Base-by-base conservation (phyloP, 2,797 vertebrate genomes). In the Jordanella pulchra region DNA sequence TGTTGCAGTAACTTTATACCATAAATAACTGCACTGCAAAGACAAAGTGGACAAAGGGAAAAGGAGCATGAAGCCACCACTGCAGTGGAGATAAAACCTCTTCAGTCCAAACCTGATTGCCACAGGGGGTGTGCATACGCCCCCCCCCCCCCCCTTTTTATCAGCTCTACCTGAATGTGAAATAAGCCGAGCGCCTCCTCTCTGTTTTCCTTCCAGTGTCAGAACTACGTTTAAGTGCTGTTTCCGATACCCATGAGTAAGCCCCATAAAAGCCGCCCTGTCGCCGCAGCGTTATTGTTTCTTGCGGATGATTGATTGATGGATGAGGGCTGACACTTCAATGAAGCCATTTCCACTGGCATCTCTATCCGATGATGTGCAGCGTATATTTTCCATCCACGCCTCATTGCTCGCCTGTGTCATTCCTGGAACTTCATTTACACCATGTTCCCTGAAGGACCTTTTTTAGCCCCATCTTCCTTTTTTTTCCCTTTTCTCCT, bases 301-400 rank as follows among this genome's bases (percentile, higher is more conserved):
- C 97, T 98, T 94, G 95, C 96, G 96, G 97, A 96, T 99, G 98
- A 99, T 99, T 99, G 98, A 99, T 99, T 98, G 98, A 99, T 97
- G 96, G 97, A 98, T 98, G 97, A 96, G 95, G 94, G 94, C 96
- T 97, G 98, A 97, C 97, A 98, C 96, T 95, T 97, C 97, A 98
- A 97, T 99, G 97, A 99, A 99, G 97, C 97, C 96, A 97, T 99
- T 99, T 97, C 96, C 95, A 95, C 96, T 95, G 96, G 96, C 97
- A 96, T 98, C 97, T 99, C 97, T 97, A 97, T 98, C 96, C 95
- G 95, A 98, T 98, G 97, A 99, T 99, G 97, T 97, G 97, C 97
- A 95, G 96, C 96, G 96, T 99, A 97, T 98, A 98, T 98, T 99
- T 97, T 96, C 97, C 95, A 96, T 98, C 97, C 96, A 97, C 94